Percentiles rank a stretch among this genome's conserved stretches.
Conservation (phyloP, 2,113 vertebrate genomes). For the Pithys albifrons region DNA sequence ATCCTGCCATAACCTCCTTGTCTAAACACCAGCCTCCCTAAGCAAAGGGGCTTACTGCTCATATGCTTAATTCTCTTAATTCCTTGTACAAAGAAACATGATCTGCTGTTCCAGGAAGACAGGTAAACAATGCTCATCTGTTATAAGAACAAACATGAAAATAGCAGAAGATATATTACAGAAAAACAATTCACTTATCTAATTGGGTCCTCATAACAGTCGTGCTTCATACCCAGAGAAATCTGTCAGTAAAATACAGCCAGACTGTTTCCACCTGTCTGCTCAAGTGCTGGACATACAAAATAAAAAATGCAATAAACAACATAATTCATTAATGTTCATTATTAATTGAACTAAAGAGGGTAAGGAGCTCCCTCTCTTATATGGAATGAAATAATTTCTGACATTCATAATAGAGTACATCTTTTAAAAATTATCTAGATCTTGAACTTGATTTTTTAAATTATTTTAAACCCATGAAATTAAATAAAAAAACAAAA, state of each 20-base stretch:
- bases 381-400: not conserved
- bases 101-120: not conserved
- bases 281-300: not conserved
- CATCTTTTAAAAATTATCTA: not conserved
- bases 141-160: not conserved
- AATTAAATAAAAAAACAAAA: not conserved
- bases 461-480: not conserved
- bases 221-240: not conserved
- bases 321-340: not conserved
- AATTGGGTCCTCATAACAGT: not conserved
- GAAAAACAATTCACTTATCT: not conserved
- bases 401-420: not conserved
- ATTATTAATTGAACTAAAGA: slow-evolving; percentile 18
- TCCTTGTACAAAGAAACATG: not conserved
- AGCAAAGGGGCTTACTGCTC: not conserved
- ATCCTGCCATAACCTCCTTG: slow-evolving; percentile 19
- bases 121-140: not conserved
- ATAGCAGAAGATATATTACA: not conserved
- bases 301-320: slow-evolving; percentile 12
- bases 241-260: not conserved
- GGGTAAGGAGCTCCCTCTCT: not conserved
- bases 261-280: not conserved
- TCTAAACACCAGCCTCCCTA: not conserved
- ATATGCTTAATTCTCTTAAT: not conserved
- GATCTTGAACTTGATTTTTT: not conserved